Evolutionary conservation across 2,888 invertebrate species (phyloP).

Genomic region (Dusona sp.): DNA sequence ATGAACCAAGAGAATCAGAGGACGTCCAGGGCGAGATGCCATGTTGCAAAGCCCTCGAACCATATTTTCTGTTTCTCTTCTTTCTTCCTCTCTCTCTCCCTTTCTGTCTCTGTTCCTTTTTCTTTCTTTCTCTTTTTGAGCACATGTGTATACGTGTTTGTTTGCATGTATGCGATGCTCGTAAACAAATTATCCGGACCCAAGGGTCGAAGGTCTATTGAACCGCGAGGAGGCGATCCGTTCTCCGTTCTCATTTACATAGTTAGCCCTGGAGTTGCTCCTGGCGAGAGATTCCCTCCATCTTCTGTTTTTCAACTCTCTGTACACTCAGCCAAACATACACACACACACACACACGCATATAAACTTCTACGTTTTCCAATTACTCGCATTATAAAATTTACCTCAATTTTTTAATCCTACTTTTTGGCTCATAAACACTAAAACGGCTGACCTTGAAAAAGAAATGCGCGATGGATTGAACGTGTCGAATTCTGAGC

Average conservation of each 20-base stretch:
- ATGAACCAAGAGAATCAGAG: slow-evolving; percentile 57
- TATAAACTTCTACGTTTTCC: background rate
- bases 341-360: background rate
- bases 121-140: slow-evolving; percentile 74
- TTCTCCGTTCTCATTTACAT: slow-evolving; percentile 83
- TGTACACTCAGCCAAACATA: background rate
- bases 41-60: slow-evolving; percentile 44
- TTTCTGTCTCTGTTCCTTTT: slow-evolving; percentile 73
- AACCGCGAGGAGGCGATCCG: slow-evolving; percentile 83
- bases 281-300: slow-evolving; percentile 70
- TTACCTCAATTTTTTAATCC: background rate
- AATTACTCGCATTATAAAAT: background rate
- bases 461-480: background rate
- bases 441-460: background rate
- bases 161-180: slow-evolving; percentile 82
- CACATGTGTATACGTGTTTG: slow-evolving; percentile 62
- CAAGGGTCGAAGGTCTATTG: slow-evolving; percentile 85
- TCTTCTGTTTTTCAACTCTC: slow-evolving; percentile 26
- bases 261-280: slow-evolving; percentile 81
- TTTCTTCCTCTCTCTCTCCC: slow-evolving; percentile 67
- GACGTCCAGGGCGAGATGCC: slow-evolving; percentile 54
- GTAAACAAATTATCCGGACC: slow-evolving; percentile 85
- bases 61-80: slow-evolving; percentile 31
- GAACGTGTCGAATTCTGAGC: background rate
- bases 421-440: background rate